phyloP scores from a whole-genome alignment of 2,888 invertebrate species.

The Monochamus alternatus region DNA sequence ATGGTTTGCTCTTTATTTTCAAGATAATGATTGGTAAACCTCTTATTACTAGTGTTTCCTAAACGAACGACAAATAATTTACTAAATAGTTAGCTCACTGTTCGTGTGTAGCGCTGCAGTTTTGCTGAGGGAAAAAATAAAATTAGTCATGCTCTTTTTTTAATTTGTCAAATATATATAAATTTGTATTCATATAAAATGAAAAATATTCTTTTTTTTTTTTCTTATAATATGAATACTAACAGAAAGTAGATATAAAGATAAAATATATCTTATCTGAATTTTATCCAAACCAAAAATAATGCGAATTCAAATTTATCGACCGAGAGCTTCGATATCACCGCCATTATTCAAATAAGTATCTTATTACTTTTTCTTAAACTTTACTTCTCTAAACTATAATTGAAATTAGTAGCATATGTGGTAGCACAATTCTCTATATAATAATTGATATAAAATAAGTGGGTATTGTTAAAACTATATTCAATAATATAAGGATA shows the following conservation, averaged over 20 bases:
- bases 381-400: too few species aligned
- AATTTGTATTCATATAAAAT: not conserved
- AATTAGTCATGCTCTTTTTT: conserved; percentile 7
- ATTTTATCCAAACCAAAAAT: not conserved
- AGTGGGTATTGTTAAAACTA: too few species aligned
- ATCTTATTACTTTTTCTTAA: too few species aligned
- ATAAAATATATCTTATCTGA: not conserved
- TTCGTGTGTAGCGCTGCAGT: conserved; percentile 34
- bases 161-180: not conserved
- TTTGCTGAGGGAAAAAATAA: conserved; percentile 1
- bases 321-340: not conserved
- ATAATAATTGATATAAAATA: too few species aligned
- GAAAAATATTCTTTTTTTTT: not conserved
- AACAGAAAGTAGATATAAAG: not conserved
- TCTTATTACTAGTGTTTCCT: conserved; percentile 59
- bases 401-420: too few species aligned
- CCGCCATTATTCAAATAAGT: not conserved
- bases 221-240: not conserved
- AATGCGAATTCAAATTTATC: not conserved
- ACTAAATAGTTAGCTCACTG: conserved; percentile 42
- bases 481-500: too few species aligned
- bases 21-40: conserved; percentile 59
- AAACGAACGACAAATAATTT: conserved; percentile 57
- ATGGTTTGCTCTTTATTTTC: conserved; percentile 61
- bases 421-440: too few species aligned